These are phyloP conservation scores for Drosophila gaucha DNA, from an alignment of 2,888 invertebrate genomes.

Conservation along the genomic window DNA sequence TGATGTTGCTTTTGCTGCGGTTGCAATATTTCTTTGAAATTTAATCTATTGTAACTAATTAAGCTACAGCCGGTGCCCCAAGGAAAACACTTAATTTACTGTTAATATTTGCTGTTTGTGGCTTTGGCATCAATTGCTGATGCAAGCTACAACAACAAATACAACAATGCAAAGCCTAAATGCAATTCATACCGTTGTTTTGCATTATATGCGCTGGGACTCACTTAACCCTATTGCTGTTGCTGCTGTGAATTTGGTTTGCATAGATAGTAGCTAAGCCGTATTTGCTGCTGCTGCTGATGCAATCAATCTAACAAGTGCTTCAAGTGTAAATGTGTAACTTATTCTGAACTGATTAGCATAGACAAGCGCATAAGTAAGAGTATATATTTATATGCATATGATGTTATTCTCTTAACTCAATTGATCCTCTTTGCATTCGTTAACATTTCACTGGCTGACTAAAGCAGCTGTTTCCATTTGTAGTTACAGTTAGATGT, in stretches of 20 bases:
- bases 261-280: conserved; percentile 5
- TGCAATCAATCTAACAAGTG: conserved; percentile 23
- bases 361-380: background rate
- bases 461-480: background rate
- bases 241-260: conserved; percentile 22
- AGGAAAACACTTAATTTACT: conserved; percentile 73
- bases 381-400: background rate
- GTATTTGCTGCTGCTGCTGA: conserved; percentile 19
- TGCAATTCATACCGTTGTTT: conserved; percentile 13
- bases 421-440: no score
- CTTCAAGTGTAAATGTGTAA: background rate
- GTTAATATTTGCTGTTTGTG: conserved; percentile 72
- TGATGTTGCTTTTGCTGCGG: conserved; percentile 38
- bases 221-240: conserved; percentile 2
- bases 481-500: background rate
- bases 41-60: conserved; percentile 80
- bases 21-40: conserved; percentile 74
- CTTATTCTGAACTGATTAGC: background rate
- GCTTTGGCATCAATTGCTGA: conserved; percentile 59
- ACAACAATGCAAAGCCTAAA: conserved; percentile 22
- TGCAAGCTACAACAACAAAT: conserved; percentile 24
- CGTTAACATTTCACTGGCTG: conserved; percentile 1
- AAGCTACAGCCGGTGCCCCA: conserved; percentile 53
- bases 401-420: no score
- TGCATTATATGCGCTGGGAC: conserved; percentile 12